A percentile compares a stretch with the other conserved stretches of the same genome.
Conservation (phyloP, 1,140 invertebrate genomes). For the Drosophila bocki region DNA sequence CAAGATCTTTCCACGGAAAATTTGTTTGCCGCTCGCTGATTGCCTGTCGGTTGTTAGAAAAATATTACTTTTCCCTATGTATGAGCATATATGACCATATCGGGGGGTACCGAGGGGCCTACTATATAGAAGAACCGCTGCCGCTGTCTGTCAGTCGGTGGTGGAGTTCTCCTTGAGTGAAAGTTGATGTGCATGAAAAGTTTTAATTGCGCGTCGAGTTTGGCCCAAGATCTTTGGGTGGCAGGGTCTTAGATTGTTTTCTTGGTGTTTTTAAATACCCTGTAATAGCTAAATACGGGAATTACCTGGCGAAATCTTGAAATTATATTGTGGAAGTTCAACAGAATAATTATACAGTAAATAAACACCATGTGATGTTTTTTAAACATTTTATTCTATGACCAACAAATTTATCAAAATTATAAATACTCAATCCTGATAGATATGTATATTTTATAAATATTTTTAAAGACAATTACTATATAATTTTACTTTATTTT, state of each 20-base stretch:
- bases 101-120: conserved; percentile 12
- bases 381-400: no score
- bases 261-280: conserved; percentile 6
- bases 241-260: conserved; percentile 42
- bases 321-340: background rate
- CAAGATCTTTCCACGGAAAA: conserved; percentile 76
- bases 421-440: no score
- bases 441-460: no score
- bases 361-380: no score
- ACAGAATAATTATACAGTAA: no score
- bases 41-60: conserved; percentile 81
- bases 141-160: conserved; percentile 68
- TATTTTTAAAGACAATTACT: no score
- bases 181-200: conserved; percentile 83
- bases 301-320: background rate
- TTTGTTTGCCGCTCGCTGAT: conserved; percentile 61
- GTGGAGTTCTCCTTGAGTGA: conserved; percentile 69
- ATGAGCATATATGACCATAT: conserved; percentile 29
- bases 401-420: no score
- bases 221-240: conserved; percentile 54
- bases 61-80: conserved; percentile 78
- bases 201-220: conserved; percentile 81
- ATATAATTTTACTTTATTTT: no score
- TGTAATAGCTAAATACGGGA: background rate
- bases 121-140: conserved; percentile 58